Conservation (phyloP, 2,113 vertebrate species). For the Gorilla gorilla region DNA sequence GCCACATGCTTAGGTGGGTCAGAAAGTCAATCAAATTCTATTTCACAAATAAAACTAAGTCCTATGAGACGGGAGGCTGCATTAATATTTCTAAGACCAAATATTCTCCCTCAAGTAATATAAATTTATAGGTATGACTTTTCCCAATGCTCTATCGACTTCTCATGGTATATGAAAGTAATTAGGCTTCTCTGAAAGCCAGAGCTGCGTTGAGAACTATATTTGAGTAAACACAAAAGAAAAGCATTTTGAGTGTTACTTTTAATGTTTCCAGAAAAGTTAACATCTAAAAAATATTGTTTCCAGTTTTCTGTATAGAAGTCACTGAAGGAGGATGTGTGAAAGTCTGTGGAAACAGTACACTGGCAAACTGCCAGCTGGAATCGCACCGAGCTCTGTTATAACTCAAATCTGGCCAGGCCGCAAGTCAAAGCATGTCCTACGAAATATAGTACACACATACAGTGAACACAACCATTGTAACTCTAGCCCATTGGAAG, state of each 20-base stretch:
- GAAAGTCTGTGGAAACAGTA: neutral
- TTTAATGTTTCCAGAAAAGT: constrained; percentile 52
- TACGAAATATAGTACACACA: neutral
- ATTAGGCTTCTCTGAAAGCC: constrained; percentile 62
- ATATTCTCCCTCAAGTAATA: constrained; percentile 69
- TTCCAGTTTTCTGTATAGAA: constrained; percentile 20
- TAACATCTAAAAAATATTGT: constrained; percentile 49
- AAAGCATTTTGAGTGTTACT: constrained; percentile 21
- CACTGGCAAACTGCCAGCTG: neutral
- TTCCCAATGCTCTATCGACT: constrained; percentile 60
- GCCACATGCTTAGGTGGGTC: constrained; percentile 5
- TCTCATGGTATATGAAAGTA: constrained; percentile 59
- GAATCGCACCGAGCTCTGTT: neutral
- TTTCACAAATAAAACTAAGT: constrained; percentile 64
- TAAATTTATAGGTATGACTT: constrained; percentile 68
- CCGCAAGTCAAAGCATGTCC: neutral
- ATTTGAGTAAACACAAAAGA: constrained; percentile 65
- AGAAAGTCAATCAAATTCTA: constrained; percentile 63
- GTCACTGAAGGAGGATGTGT: neutral
- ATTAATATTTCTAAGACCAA: constrained; percentile 69
- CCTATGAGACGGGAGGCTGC: constrained; percentile 33
- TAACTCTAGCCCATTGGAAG: neutral
- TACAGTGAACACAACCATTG: neutral
- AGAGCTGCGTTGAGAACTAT: constrained; percentile 17
- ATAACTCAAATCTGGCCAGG: neutral